Evolutionary conservation across 2,797 vertebrate genomes (phyloP).

Genomic region (Dendrocincla tyrannina): DNA sequence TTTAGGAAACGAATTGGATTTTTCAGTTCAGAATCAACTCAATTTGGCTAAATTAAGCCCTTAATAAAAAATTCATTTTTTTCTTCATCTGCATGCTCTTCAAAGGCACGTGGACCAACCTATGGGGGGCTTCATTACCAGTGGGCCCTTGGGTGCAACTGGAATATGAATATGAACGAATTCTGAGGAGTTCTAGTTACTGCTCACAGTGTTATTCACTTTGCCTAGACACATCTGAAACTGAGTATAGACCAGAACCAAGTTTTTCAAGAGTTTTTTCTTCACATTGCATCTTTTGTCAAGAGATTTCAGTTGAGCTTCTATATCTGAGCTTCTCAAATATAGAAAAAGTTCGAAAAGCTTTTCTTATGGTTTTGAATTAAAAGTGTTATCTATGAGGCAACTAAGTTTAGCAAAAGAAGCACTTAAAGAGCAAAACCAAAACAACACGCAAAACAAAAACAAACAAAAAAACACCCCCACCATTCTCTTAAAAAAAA

Average conservation of each 20-base stretch:
- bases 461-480: too few species aligned
- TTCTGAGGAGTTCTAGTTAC: not conserved
- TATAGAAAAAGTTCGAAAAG: not conserved
- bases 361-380: not conserved
- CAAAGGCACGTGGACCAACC: not conserved
- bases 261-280: not conserved
- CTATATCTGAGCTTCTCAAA: not conserved
- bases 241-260: not conserved
- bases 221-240: not conserved
- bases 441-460: not conserved
- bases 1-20: not conserved
- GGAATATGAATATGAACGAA: not conserved
- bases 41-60: slow-evolving; percentile 16
- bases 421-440: not conserved
- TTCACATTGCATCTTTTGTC: not conserved
- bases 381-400: not conserved
- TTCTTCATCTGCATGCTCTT: not conserved
- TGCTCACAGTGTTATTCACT: not conserved
- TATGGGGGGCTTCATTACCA: not conserved
- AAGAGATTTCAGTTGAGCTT: not conserved
- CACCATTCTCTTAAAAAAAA: not conserved
- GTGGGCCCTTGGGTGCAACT: not conserved
- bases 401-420: not conserved
- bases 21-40: not conserved
- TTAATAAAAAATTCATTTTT: slow-evolving; percentile 64